These are phyloP conservation scores for Micromesistius poutassou DNA, from an alignment of 2,797 vertebrate genomes.

Conservation along the genomic window DNA sequence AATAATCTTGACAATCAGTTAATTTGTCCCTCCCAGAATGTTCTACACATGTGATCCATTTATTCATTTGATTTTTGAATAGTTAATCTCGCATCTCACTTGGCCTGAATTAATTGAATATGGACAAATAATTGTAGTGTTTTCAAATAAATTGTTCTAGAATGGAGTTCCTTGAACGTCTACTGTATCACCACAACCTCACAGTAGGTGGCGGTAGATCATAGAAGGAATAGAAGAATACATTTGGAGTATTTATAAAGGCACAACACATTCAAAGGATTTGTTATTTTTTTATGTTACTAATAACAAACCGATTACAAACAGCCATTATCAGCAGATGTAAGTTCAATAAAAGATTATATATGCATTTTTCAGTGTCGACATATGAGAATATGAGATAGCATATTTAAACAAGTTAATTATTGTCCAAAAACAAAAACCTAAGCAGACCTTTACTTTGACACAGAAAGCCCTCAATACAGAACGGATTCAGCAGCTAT, in stretches of 20 bases:
- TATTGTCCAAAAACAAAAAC: too few relatives aligned
- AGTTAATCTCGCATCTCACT: neutral
- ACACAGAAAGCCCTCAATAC: neutral
- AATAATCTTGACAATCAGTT: conserved; percentile 15
- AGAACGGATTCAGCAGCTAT: neutral
- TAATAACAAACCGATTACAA: neutral
- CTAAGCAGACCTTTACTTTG: neutral
- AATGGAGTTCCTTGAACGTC: neutral
- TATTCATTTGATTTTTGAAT: neutral
- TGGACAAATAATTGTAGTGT: neutral
- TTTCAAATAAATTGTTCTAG: neutral
- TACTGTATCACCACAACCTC: neutral
- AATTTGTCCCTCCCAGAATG: neutral
- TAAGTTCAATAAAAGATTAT: too few relatives aligned
- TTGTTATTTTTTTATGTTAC: neutral
- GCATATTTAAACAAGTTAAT: too few relatives aligned
- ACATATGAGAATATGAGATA: neutral
- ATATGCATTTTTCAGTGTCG: neutral
- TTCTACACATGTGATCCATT: neutral
- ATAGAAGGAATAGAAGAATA: neutral
- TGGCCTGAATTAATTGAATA: neutral
- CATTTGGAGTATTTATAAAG: neutral
- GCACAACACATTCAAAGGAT: neutral
- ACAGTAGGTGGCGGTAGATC: neutral
- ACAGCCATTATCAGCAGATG: neutral